Percentiles rank a stretch among this genome's conserved stretches.
Conservation (phyloP, 2,888 invertebrate genomes). For the Parapristionchus giblindavisi region DNA sequence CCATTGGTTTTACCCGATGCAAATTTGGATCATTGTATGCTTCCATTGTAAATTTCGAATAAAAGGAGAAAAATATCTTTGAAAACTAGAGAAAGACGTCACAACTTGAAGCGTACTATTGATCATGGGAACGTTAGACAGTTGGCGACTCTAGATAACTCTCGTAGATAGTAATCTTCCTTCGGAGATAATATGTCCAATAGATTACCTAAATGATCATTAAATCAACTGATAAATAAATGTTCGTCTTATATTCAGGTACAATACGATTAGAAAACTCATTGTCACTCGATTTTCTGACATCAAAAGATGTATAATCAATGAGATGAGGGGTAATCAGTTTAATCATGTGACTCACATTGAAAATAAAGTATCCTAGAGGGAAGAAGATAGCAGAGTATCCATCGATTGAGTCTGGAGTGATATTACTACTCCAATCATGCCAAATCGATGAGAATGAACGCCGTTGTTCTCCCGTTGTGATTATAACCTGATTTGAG, state of each 20-base stretch:
- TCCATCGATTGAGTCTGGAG: conserved; percentile 63
- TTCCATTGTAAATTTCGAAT: too few relatives aligned
- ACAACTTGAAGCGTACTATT: too few relatives aligned
- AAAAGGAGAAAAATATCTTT: too few relatives aligned
- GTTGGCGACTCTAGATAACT: conserved; percentile 31
- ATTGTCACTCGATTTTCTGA: too few relatives aligned
- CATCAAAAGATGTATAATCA: too few relatives aligned
- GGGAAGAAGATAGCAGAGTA: conserved; percentile 66
- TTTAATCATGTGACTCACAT: conserved; percentile 51
- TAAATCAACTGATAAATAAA: background rate
- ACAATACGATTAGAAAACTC: too few relatives aligned
- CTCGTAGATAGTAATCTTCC: conserved; percentile 49
- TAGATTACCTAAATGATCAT: conserved; percentile 59
- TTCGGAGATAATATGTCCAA: conserved; percentile 63
- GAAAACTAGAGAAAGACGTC: too few relatives aligned
- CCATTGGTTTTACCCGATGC: too few relatives aligned
- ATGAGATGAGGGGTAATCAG: background rate
- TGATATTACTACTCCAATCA: conserved; percentile 38
- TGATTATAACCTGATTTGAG: conserved; percentile 12
- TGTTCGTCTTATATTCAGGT: too few relatives aligned
- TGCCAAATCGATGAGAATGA: conserved; percentile 37
- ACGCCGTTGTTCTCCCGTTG: conserved; percentile 34
- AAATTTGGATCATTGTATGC: too few relatives aligned
- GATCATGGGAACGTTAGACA: too few relatives aligned
- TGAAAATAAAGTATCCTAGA: conserved; percentile 67